Evolutionary conservation across 2,888 invertebrate species (phyloP).

Genomic region (Meloe dianella): DNA sequence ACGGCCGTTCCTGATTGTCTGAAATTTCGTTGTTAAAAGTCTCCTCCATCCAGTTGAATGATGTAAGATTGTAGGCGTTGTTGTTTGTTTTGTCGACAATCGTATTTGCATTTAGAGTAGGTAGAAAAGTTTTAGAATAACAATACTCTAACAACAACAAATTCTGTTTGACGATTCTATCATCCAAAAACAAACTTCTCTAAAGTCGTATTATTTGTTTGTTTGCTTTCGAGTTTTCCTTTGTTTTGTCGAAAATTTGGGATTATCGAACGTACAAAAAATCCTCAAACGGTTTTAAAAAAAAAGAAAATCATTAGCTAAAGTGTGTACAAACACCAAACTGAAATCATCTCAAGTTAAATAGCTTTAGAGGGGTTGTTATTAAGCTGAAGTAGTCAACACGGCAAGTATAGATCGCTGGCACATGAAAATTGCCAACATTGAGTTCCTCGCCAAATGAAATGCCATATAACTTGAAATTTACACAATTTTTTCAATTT

Average conservation of each 20-base stretch:
- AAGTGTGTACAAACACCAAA: not conserved
- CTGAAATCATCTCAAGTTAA: conserved; percentile 12
- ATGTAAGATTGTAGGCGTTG: conserved; percentile 33
- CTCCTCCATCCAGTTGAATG: conserved; percentile 23
- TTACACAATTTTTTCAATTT: conserved; percentile 52
- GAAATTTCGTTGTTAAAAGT: conserved; percentile 31
- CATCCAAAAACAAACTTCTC: conserved; percentile 38
- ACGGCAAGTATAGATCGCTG: conserved; percentile 49
- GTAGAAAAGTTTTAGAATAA: conserved; percentile 52
- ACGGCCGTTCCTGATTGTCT: conserved; percentile 39
- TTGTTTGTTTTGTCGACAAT: conserved; percentile 50
- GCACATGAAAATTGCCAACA: conserved; percentile 55
- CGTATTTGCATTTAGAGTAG: conserved; percentile 58
- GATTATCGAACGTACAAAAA: no score
- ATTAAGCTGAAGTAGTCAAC: conserved; percentile 32
- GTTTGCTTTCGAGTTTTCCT: conserved; percentile 29
- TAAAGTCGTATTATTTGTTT: conserved; percentile 38
- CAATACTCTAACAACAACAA: conserved; percentile 46
- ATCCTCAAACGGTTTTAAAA: no score
- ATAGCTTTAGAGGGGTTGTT: conserved; percentile 16
- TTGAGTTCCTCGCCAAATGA: conserved; percentile 52
- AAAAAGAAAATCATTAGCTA: not conserved
- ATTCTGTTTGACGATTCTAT: conserved; percentile 44
- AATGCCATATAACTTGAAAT: conserved; percentile 57
- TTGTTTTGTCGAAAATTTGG: not conserved